phyloP scores from a whole-genome alignment of 2,888 invertebrate species.

The Torymus texanus region DNA sequence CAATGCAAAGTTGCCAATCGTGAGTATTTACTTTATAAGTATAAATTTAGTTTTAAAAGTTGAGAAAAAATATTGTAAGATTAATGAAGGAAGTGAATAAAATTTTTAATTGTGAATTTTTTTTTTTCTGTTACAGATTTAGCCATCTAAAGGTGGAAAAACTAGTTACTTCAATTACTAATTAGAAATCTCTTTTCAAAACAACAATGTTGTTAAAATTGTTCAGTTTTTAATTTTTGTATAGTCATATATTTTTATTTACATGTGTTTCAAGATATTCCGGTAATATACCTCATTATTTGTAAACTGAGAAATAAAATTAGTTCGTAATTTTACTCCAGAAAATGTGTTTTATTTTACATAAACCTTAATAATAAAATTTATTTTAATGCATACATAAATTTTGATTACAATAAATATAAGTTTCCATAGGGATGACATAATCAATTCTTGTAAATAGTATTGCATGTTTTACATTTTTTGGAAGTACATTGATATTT shows the following conservation, averaged over 20 bases:
- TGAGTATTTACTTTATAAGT: constrained; percentile 73
- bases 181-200: constrained; percentile 27
- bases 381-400: constrained; percentile 14
- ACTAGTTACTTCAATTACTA: constrained; percentile 36
- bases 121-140: constrained; percentile 62
- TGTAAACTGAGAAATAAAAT: constrained; percentile 55
- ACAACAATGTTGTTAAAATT: constrained; percentile 34
- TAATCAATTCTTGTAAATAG: constrained; percentile 22
- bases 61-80: too few relatives aligned
- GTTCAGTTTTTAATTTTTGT: constrained; percentile 51
- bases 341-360: constrained; percentile 47
- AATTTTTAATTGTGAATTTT: constrained; percentile 7
- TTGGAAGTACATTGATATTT: constrained; percentile 27
- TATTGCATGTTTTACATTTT: constrained; percentile 31
- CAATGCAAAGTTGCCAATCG: constrained; percentile 93
- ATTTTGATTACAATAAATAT: constrained; percentile 13
- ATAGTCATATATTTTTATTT: constrained; percentile 48
- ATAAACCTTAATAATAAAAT: constrained; percentile 28
- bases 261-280: constrained; percentile 30
- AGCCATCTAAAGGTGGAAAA: constrained; percentile 36
- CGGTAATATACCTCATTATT: constrained; percentile 31
- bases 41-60: neutral
- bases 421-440: constrained; percentile 18
- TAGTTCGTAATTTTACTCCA: constrained; percentile 52
- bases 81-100: too few relatives aligned